Conservation (phyloP, 2,888 invertebrate species). For the Bursaphelenchus okinawaensis region DNA sequence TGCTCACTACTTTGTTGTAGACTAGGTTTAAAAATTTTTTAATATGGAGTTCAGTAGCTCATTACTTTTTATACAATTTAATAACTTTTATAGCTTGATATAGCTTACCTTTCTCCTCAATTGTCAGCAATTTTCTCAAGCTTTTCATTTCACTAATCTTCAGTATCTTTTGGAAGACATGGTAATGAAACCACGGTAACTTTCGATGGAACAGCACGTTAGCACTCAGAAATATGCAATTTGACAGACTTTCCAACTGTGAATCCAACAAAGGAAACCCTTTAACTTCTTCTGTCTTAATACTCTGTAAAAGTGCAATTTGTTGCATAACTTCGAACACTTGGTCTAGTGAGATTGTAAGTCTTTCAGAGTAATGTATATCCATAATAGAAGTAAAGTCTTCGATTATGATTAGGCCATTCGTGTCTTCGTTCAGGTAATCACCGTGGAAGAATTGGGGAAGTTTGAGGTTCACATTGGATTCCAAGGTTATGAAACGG, state of each 20-base stretch:
- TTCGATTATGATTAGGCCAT: constrained; percentile 16
- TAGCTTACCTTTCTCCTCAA: background rate
- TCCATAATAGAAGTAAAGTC: constrained; percentile 7
- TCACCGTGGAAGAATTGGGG: constrained; percentile 14
- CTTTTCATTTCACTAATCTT: constrained; percentile 7
- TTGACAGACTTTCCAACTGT: constrained; percentile 11
- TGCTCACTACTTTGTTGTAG: too few relatives aligned
- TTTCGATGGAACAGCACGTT: background rate
- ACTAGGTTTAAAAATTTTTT: too few relatives aligned
- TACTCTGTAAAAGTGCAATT: background rate
- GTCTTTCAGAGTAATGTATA: constrained; percentile 2
- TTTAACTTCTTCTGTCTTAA: background rate
- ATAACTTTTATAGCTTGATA: too few relatives aligned
- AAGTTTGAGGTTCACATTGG: background rate
- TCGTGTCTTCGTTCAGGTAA: constrained; percentile 7
- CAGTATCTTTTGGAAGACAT: constrained; percentile 2
- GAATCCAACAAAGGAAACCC: constrained; percentile 1
- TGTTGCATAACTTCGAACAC: constrained; percentile 12
- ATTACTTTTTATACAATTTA: too few relatives aligned
- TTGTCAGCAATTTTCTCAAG: background rate
- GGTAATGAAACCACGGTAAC: background rate
- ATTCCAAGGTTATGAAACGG: constrained; percentile 7
- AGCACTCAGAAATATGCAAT: background rate
- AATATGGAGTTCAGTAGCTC: too few relatives aligned
- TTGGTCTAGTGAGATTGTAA: constrained; percentile 5